phyloP scores from a whole-genome alignment of 2,797 vertebrate species.

The Sebastes matsubarae region DNA sequence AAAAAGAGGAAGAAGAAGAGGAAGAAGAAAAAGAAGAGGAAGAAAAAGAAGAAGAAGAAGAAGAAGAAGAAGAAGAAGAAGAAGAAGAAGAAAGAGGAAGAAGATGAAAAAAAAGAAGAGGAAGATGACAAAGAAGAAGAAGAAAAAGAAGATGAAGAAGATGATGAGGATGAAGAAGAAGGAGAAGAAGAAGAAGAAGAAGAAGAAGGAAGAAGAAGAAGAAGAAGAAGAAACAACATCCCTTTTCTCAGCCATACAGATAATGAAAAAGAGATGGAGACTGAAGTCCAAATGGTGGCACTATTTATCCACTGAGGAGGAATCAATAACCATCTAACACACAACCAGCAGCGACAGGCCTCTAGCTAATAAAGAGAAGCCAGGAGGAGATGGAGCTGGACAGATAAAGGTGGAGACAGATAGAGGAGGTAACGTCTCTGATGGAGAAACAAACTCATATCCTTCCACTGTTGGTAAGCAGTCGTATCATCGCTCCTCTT shows the following conservation, averaged over 20 bases:
- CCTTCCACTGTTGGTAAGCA: not conserved
- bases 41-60: too few relatives aligned
- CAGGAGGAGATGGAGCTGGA: not conserved
- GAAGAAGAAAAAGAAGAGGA: too few relatives aligned
- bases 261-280: not conserved
- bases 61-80: too few relatives aligned
- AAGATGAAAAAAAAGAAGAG: too few relatives aligned
- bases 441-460: not conserved
- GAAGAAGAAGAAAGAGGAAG: too few relatives aligned
- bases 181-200: too few relatives aligned
- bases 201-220: not conserved
- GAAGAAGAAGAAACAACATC: not conserved
- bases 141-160: too few relatives aligned
- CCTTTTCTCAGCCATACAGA: not conserved
- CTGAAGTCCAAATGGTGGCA: not conserved
- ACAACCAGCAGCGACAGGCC: not conserved
- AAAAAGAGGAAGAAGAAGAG: too few relatives aligned
- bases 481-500: not conserved
- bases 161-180: too few relatives aligned
- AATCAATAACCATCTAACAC: conserved; percentile 23
- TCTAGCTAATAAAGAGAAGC: conserved; percentile 27
- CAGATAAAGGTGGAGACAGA: conserved; percentile 2
- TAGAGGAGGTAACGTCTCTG: not conserved
- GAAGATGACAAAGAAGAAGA: too few relatives aligned
- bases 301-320: conserved; percentile 21